These are phyloP conservation scores for Hiodon tergisus DNA, from an alignment of 2,113 vertebrate genomes.

Conservation along the genomic window DNA sequence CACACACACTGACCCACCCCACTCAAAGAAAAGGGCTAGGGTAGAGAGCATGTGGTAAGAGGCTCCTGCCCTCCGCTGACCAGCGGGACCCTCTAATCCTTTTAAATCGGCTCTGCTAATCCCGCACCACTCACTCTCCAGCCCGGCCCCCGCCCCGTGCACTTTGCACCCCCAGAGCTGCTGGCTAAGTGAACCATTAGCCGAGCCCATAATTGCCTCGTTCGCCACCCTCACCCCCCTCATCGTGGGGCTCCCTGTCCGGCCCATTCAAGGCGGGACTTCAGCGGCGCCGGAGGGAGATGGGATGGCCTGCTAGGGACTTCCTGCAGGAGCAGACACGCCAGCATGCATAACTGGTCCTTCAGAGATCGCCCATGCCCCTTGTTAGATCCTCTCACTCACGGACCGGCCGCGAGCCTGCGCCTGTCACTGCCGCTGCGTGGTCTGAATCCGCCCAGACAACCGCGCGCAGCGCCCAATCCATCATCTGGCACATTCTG, in stretches of 20 bases:
- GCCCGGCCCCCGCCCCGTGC: conserved; percentile 32
- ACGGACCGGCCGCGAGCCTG: too few species aligned
- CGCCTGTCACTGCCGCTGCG: too few species aligned
- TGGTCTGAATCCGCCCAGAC: too few species aligned
- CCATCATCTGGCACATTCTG: neutral
- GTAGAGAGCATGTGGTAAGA: conserved; percentile 18
- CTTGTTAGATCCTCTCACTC: too few species aligned
- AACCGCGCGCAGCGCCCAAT: neutral
- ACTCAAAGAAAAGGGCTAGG: conserved; percentile 12
- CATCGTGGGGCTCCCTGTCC: conserved; percentile 49
- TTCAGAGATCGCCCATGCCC: too few species aligned
- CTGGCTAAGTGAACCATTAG: conserved; percentile 42
- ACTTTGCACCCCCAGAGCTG: conserved; percentile 12
- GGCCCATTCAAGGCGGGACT: conserved; percentile 48
- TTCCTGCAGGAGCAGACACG: too few species aligned
- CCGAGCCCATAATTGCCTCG: conserved; percentile 50
- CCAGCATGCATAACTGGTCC: too few species aligned
- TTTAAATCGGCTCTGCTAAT: conserved; percentile 20
- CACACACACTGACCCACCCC: neutral
- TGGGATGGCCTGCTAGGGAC: neutral
- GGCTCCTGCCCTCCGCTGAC: conserved; percentile 26
- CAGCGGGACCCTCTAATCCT: conserved; percentile 1
- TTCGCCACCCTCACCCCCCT: conserved; percentile 57
- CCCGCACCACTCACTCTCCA: conserved; percentile 13
- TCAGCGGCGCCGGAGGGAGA: conserved; percentile 28